These are phyloP conservation scores for Alviniconcha marisindica DNA, from an alignment of 1,140 invertebrate species.

Conservation along the genomic window DNA sequence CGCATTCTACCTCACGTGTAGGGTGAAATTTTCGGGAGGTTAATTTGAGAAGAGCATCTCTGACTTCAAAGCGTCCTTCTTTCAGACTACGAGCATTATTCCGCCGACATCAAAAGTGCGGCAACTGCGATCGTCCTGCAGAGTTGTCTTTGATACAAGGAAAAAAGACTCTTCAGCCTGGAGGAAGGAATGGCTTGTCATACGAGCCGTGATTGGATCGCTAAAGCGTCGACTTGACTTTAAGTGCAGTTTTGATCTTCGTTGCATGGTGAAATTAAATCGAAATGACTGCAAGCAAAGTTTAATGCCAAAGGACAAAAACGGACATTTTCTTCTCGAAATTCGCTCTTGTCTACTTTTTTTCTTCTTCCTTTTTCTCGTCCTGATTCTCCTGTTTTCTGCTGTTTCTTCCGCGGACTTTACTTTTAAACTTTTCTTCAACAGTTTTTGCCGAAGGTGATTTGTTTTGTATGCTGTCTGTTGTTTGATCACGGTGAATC, in stretches of 20 bases:
- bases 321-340: not conserved
- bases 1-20: too few species aligned
- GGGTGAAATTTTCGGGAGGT: not conserved
- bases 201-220: constrained; percentile 1
- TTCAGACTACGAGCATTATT: not conserved
- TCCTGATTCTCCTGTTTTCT: not conserved
- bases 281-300: not conserved
- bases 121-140: not conserved
- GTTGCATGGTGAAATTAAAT: not conserved
- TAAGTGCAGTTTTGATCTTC: not conserved
- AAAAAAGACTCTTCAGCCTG: not conserved
- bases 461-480: too few species aligned
- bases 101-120: not conserved
- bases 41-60: not conserved
- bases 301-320: not conserved
- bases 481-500: too few species aligned
- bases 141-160: not conserved
- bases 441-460: too few species aligned
- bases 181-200: not conserved
- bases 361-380: not conserved
- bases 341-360: not conserved
- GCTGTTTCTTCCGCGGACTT: too few species aligned
- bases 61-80: not conserved
- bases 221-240: not conserved
- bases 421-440: too few species aligned